These are phyloP conservation scores for Pelvicachromis taeniatus DNA, from an alignment of 2,113 vertebrate genomes.

Conservation along the genomic window DNA sequence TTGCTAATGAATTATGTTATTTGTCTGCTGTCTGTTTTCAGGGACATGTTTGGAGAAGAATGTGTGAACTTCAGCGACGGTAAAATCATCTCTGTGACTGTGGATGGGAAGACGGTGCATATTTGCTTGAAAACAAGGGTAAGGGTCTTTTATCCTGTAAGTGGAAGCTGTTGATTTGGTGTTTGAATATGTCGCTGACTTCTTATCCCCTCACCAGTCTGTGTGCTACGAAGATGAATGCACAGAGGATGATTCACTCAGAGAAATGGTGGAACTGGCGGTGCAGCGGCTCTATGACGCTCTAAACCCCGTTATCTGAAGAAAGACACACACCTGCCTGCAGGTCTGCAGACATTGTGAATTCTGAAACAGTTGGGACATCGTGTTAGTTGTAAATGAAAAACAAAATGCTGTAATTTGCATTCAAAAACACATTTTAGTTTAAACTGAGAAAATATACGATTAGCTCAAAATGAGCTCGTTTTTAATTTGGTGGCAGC, in stretches of 20 bases:
- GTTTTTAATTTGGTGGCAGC: background rate
- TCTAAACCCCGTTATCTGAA: constrained; percentile 80
- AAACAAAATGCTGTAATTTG: background rate
- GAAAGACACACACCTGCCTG: background rate
- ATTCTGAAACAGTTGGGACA: background rate
- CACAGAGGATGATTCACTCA: constrained; percentile 86
- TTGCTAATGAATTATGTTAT: background rate
- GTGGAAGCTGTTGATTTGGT: background rate
- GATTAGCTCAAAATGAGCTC: background rate
- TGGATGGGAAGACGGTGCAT: constrained; percentile 81
- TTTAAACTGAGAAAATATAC: background rate
- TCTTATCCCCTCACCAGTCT: constrained; percentile 63
- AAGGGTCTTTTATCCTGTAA: constrained; percentile 17
- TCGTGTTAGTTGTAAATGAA: background rate
- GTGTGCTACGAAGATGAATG: constrained; percentile 74
- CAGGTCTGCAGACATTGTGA: background rate
- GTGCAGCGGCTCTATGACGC: constrained; percentile 90
- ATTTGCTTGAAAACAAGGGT: constrained; percentile 87
- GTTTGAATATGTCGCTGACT: background rate
- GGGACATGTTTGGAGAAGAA: constrained; percentile 96
- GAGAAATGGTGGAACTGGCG: constrained; percentile 88
- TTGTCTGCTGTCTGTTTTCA: constrained; percentile 16
- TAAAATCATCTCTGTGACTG: constrained; percentile 77
- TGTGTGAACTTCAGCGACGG: constrained; percentile 82
- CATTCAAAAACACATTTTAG: background rate